phyloP scores from a whole-genome alignment of 2,888 invertebrate genomes.

The Schizotus pectinicornis region DNA sequence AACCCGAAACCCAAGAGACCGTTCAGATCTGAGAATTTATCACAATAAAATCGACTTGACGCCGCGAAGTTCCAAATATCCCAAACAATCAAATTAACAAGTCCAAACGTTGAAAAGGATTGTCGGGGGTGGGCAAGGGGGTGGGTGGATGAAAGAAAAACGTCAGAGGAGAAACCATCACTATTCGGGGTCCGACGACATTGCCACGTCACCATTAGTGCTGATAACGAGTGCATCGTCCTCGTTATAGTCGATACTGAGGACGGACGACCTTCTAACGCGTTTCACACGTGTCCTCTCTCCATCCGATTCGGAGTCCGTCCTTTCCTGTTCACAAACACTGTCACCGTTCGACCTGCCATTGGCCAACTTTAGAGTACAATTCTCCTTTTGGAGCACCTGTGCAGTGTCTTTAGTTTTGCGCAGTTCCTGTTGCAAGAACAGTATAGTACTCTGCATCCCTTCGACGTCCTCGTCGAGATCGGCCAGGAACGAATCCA shows the following conservation, averaged over 20 bases:
- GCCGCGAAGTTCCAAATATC: not conserved
- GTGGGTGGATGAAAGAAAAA: too few species aligned
- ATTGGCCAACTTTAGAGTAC: slow-evolving; percentile 47
- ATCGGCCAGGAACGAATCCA: slow-evolving; percentile 95
- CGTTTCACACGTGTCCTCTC: slow-evolving; percentile 67
- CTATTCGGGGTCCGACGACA: slow-evolving; percentile 57
- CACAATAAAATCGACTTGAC: not conserved
- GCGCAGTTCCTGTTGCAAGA: slow-evolving; percentile 90
- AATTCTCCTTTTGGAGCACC: slow-evolving; percentile 67
- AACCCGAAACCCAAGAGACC: too few species aligned
- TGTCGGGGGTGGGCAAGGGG: not conserved
- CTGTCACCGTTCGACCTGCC: slow-evolving; percentile 40
- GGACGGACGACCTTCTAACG: slow-evolving; percentile 72
- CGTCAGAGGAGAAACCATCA: slow-evolving; percentile 16
- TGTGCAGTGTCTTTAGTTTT: slow-evolving; percentile 72
- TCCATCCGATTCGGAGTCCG: slow-evolving; percentile 59
- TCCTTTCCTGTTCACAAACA: slow-evolving; percentile 56
- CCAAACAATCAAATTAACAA: too few species aligned
- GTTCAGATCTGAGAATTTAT: not conserved
- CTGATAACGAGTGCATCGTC: slow-evolving; percentile 75
- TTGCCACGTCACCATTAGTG: slow-evolving; percentile 70
- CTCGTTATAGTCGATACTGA: slow-evolving; percentile 76
- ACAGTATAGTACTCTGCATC: slow-evolving; percentile 96
- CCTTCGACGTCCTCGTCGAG: slow-evolving; percentile 97
- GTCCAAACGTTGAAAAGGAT: too few species aligned